Conservation (phyloP, 2,888 invertebrate genomes). For the Noctua janthina region DNA sequence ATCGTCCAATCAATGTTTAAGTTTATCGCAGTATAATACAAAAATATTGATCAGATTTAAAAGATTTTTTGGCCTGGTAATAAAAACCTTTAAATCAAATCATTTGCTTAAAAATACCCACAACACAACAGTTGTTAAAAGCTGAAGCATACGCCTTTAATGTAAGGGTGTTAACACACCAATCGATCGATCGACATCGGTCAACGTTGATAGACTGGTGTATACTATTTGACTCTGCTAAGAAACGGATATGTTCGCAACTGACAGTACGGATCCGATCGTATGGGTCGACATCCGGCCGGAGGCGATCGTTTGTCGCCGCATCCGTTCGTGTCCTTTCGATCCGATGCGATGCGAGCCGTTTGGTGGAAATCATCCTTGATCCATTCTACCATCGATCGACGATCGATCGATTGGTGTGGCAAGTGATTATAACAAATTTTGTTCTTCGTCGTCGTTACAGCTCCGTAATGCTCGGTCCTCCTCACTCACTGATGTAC, state of each 20-base stretch:
- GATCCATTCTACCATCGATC: too few relatives aligned
- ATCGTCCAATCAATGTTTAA: slow-evolving; percentile 39
- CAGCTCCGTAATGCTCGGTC: neutral
- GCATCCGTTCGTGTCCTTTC: too few relatives aligned
- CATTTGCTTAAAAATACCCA: neutral
- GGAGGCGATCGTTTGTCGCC: too few relatives aligned
- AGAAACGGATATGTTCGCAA: too few relatives aligned
- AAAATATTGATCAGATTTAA: neutral
- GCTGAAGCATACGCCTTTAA: neutral
- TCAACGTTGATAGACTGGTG: too few relatives aligned
- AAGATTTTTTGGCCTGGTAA: neutral
- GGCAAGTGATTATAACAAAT: neutral
- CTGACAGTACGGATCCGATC: too few relatives aligned
- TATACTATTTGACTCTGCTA: too few relatives aligned
- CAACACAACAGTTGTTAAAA: neutral
- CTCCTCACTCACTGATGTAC: neutral
- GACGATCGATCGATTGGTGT: too few relatives aligned
- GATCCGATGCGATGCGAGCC: too few relatives aligned
- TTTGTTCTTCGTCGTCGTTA: neutral
- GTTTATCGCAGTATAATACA: neutral
- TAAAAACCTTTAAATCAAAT: neutral
- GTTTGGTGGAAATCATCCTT: too few relatives aligned
- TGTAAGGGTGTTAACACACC: neutral
- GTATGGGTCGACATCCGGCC: too few relatives aligned
- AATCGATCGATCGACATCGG: too few relatives aligned